Percentiles rank a stretch among this genome's conserved stretches.
These are phyloP conservation scores for Leptura quadrifasciata DNA, from an alignment of 2,888 invertebrate genomes.

Conservation along the genomic window DNA sequence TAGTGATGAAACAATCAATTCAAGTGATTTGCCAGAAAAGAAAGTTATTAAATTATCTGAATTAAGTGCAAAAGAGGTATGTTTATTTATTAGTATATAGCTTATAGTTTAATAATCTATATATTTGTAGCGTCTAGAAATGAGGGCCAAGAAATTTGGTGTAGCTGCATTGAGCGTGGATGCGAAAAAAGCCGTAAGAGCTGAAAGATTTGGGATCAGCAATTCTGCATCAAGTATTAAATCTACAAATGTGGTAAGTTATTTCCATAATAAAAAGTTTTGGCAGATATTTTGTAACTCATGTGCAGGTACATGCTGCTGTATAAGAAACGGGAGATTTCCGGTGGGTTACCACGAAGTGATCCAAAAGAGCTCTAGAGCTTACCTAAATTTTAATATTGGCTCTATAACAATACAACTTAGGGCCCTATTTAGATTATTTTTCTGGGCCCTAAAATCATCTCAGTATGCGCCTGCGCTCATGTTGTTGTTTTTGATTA, in stretches of 20 bases:
- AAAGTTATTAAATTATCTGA: constrained; percentile 78
- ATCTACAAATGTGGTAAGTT: constrained; percentile 53
- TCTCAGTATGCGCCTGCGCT: too few relatives aligned
- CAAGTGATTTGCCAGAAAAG: constrained; percentile 65
- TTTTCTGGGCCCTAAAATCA: too few relatives aligned
- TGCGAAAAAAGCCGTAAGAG: constrained; percentile 81
- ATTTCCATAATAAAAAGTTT: constrained; percentile 9
- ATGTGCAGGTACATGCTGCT: too few relatives aligned
- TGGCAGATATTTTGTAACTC: neutral
- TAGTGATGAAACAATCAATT: neutral
- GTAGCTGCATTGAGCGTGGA: constrained; percentile 77
- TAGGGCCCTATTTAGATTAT: too few relatives aligned
- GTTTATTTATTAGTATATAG: constrained; percentile 9
- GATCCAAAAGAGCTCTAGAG: too few relatives aligned
- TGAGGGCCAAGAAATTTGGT: constrained; percentile 89
- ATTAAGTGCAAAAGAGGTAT: constrained; percentile 77
- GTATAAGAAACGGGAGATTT: too few relatives aligned
- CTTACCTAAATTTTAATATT: too few relatives aligned
- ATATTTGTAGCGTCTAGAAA: constrained; percentile 78
- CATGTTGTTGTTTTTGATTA: too few relatives aligned
- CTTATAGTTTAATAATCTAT: constrained; percentile 29
- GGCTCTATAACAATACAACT: too few relatives aligned
- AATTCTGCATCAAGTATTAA: constrained; percentile 55
- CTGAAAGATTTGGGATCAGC: constrained; percentile 78
- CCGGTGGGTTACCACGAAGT: too few relatives aligned